phyloP scores from a whole-genome alignment of 1,140 invertebrate genomes.

The Papilio xuthus region DNA sequence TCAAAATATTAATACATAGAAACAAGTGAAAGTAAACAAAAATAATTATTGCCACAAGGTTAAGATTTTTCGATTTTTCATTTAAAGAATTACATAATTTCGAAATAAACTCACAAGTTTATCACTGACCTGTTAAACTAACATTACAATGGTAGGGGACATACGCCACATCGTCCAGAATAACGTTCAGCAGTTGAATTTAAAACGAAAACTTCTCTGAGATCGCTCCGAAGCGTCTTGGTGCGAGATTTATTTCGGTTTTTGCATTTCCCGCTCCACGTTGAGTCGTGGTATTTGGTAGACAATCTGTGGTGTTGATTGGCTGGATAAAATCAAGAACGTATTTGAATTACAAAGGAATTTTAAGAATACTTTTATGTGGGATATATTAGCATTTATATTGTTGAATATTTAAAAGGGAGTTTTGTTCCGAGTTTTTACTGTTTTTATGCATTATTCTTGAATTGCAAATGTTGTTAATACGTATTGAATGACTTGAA shows the following conservation, averaged over 20 bases:
- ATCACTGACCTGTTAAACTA: not conserved
- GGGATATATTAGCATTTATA: slow-evolving; percentile 30
- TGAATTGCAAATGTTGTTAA: not conserved
- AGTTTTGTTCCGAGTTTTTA: not conserved
- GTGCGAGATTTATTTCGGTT: slow-evolving; percentile 70
- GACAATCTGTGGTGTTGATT: slow-evolving; percentile 41
- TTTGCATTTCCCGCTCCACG: slow-evolving; percentile 64
- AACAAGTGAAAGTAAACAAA: no score
- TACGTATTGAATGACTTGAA: not conserved
- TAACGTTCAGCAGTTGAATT: slow-evolving; percentile 59
- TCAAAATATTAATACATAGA: no score
- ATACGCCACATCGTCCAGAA: slow-evolving; percentile 46
- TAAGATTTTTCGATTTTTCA: no score
- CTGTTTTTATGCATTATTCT: not conserved
- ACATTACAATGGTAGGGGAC: slow-evolving; percentile 39
- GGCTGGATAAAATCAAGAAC: slow-evolving; percentile 39
- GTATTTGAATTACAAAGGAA: slow-evolving; percentile 31
- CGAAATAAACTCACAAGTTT: not conserved
- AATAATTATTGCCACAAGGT: no score
- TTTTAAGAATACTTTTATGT: slow-evolving; percentile 34
- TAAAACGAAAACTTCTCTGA: slow-evolving; percentile 57
- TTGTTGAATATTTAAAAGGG: slow-evolving; percentile 19
- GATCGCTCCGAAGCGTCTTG: slow-evolving; percentile 55
- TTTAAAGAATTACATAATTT: not conserved
- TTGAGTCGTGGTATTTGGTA: slow-evolving; percentile 41